These are phyloP conservation scores for Schlechtendalia chinensis DNA, from an alignment of 1,140 invertebrate genomes.

Conservation along the genomic window DNA sequence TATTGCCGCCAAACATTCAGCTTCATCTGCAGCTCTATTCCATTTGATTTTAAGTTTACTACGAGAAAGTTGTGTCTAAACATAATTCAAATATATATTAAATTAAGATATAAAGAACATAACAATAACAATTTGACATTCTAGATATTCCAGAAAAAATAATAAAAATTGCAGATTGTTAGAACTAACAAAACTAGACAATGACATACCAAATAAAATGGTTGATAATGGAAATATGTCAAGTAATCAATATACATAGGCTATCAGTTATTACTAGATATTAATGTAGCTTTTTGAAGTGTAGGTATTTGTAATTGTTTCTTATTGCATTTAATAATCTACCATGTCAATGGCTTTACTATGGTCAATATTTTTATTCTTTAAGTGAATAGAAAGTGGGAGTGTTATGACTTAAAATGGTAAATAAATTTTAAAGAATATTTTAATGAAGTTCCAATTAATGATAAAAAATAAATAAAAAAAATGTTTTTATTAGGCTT, in stretches of 20 bases:
- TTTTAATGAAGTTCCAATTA: too few relatives aligned
- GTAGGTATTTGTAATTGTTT: too few relatives aligned
- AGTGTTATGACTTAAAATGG: too few relatives aligned
- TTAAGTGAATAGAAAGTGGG: too few relatives aligned
- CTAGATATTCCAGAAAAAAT: neutral
- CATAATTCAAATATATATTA: too few relatives aligned
- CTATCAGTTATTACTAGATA: neutral
- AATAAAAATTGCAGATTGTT: neutral
- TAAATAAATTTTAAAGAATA: too few relatives aligned
- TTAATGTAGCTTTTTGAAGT: neutral
- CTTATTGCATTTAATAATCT: too few relatives aligned
- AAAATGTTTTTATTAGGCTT: too few relatives aligned
- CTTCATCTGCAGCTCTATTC: constrained; percentile 30
- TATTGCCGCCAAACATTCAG: constrained; percentile 17
- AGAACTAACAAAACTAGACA: neutral
- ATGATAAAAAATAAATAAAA: too few relatives aligned
- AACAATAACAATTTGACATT: neutral
- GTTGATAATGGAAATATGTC: neutral
- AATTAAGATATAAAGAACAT: neutral
- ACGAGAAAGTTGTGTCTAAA: constrained; percentile 6
- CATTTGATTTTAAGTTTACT: constrained; percentile 21
- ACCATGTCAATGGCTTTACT: too few relatives aligned
- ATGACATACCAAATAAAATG: neutral
- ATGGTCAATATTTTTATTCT: too few relatives aligned
- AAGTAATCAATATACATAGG: neutral